A percentile compares a stretch with the other conserved stretches of the same genome.
These are phyloP conservation scores for Tapirus indicus DNA, from an alignment of 2,797 vertebrate genomes.

Conservation along the genomic window DNA sequence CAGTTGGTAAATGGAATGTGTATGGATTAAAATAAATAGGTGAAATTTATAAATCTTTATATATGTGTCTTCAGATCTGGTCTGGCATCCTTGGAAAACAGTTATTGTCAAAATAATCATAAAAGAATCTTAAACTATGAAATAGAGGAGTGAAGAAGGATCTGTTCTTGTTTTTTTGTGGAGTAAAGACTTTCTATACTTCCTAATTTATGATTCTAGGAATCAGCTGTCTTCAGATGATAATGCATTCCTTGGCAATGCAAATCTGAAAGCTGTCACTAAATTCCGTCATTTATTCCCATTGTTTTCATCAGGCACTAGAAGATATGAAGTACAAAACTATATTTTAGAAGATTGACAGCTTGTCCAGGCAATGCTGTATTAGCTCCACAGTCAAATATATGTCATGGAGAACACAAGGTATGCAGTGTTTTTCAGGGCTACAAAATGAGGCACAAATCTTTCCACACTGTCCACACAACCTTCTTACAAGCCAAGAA, in stretches of 20 bases:
- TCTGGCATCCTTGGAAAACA: not conserved
- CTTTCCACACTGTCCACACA: not conserved
- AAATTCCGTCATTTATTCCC: slow-evolving; percentile 12
- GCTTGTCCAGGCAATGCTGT: not conserved
- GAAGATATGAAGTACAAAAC: not conserved
- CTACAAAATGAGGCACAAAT: not conserved
- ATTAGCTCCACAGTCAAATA: not conserved
- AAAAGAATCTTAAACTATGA: not conserved
- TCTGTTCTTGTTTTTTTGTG: not conserved
- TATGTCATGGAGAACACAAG: not conserved
- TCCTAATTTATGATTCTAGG: slow-evolving; percentile 38
- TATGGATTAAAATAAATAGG: not conserved
- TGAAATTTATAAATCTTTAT: not conserved
- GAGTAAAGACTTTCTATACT: not conserved
- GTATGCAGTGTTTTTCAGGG: not conserved
- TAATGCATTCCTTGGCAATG: not conserved
- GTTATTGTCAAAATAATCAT: slow-evolving; percentile 3
- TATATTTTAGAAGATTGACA: not conserved
- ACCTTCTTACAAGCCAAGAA: not conserved
- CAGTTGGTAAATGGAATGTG: not conserved
- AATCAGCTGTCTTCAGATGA: slow-evolving; percentile 28
- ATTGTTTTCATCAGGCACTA: not conserved
- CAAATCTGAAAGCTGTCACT: not conserved
- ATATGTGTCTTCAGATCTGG: not conserved
- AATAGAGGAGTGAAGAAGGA: not conserved